These are phyloP conservation scores for Lutjanus erythropterus DNA, from an alignment of 2,113 vertebrate genomes.

Conservation along the genomic window DNA sequence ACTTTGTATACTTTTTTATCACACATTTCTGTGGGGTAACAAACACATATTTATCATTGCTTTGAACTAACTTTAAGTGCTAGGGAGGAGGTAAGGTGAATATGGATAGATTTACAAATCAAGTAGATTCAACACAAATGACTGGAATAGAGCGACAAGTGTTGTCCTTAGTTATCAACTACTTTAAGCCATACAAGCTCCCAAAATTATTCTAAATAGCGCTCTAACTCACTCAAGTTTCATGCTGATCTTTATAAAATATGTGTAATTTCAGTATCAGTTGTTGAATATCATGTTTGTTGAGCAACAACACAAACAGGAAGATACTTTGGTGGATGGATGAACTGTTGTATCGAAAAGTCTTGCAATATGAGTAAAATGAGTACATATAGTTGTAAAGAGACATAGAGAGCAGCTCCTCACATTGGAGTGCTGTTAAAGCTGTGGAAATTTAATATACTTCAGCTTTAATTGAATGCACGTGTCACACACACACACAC, in stretches of 20 bases:
- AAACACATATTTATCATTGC: too few relatives aligned
- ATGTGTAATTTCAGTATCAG: neutral
- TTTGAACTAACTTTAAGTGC: neutral
- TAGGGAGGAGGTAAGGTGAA: neutral
- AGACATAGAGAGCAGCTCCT: neutral
- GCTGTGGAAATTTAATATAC: constrained; percentile 37
- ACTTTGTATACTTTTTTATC: too few relatives aligned
- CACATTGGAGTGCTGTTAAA: constrained; percentile 3
- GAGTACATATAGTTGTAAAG: neutral
- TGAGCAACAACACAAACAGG: neutral
- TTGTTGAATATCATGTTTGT: neutral
- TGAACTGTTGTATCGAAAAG: neutral
- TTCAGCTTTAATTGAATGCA: constrained; percentile 39
- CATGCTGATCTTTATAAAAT: neutral
- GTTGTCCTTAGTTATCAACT: too few relatives aligned
- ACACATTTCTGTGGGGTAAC: too few relatives aligned
- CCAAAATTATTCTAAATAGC: neutral
- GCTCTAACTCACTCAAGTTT: neutral
- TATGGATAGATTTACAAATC: neutral
- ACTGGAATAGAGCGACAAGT: neutral
- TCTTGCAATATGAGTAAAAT: neutral
- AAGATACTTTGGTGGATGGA: neutral
- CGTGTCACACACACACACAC: neutral
- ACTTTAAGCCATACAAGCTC: neutral
- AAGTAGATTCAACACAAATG: neutral